A percentile compares a stretch with the other conserved stretches of the same genome.
These are phyloP conservation scores for Connochaetes taurinus DNA, from an alignment of 2,113 vertebrate species.

Conservation along the genomic window DNA sequence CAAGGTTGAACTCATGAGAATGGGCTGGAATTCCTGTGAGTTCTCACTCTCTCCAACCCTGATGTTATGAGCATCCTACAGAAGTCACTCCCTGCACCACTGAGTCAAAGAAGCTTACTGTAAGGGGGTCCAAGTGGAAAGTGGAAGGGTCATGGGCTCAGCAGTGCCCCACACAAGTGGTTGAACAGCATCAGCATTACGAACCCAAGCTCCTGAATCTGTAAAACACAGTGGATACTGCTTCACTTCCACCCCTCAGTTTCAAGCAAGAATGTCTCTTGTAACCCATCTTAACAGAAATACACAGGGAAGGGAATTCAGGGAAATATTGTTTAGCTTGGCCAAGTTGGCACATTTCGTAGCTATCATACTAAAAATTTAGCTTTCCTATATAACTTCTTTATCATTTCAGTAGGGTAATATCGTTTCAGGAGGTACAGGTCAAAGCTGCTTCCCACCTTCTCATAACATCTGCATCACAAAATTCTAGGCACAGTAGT, in stretches of 20 bases:
- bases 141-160: background rate
- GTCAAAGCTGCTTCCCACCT: background rate
- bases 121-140: background rate
- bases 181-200: background rate
- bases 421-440: background rate
- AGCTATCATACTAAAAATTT: background rate
- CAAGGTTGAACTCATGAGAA: background rate
- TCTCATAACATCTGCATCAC: background rate
- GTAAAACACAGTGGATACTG: background rate
- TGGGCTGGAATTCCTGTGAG: background rate
- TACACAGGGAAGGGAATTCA: background rate
- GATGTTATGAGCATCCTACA: background rate
- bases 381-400: background rate
- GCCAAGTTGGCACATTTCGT: background rate
- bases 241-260: background rate
- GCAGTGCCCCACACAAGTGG: background rate
- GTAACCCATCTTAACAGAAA: background rate
- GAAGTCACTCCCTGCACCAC: background rate
- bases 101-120: background rate
- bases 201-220: background rate
- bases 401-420: background rate
- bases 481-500: background rate
- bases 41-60: background rate
- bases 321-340: background rate
- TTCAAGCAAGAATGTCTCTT: background rate